Conservation (phyloP, 2,797 vertebrate species). For the Iguana delicatissima region DNA sequence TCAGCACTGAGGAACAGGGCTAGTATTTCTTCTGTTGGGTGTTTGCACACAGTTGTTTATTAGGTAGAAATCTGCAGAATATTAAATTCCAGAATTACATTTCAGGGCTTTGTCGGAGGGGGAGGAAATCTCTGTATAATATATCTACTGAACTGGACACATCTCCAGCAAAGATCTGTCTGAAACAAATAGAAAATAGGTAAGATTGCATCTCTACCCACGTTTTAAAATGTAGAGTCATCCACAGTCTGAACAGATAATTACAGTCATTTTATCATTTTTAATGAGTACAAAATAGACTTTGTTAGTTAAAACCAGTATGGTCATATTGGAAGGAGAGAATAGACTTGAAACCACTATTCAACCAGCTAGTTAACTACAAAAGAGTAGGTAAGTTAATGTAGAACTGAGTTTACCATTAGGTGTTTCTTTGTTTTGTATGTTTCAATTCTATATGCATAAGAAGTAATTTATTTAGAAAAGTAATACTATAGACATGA, state of each 20-base stretch:
- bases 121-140: conserved; percentile 11
- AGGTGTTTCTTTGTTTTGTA: not conserved
- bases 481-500: not conserved
- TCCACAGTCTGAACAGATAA: not conserved
- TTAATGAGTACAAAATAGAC: not conserved
- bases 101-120: not conserved
- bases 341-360: not conserved
- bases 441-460: not conserved
- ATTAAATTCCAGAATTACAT: conserved; percentile 11
- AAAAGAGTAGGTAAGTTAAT: not conserved
- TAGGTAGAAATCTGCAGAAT: not conserved
- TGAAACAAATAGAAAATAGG: not conserved
- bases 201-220: not conserved
- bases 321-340: not conserved
- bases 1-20: not conserved
- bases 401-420: not conserved
- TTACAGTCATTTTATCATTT: not conserved
- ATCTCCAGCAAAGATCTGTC: not conserved
- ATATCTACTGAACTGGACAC: not conserved
- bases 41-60: conserved; percentile 17
- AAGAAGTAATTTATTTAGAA: not conserved
- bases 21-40: not conserved
- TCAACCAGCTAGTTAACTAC: not conserved
- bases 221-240: not conserved
- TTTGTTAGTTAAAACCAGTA: not conserved